Base-by-base conservation (phyloP, 2,888 invertebrate species). In the Agelastica alni region DNA sequence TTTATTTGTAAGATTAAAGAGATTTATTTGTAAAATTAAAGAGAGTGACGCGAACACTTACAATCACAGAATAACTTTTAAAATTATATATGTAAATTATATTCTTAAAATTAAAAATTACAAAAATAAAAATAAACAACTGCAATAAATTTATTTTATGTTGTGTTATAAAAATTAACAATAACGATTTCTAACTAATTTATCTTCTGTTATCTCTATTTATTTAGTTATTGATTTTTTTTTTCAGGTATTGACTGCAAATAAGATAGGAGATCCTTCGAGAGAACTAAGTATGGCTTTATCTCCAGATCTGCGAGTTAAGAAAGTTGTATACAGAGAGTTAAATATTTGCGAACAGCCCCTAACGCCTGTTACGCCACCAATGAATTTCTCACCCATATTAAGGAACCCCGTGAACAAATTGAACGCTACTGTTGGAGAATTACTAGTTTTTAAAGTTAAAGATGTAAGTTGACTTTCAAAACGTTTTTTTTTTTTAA, bases 351-450 rank as follows among this genome's bases (percentile, higher is more conserved):
- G 92, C 68, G 84, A 84, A 54, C 78, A 81, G 51, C 74, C 76
- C 42, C 76, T 77, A 9, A 63, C 64, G 16, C 62, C 63, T 16
- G 75, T 77, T 58, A 60, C 62, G 12, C 75, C 74, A 44, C 75
- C 77, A 39, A 75, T 77, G 4, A 91, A 92, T 62, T 85, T 83
- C 70, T 83, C 88, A 51, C 93, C 95, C 2, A 81, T 88, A 66
- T 83, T 91, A 2, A 80, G 92, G 58, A 94, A 93, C 78, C 91
- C 89, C 70, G 89, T 96, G 17, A 91, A 93, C 78, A 85, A 86
- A 56, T 83, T 95, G 51, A 87, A 89, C 58, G 92, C 92, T 34
- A 87, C 87, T 2, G 87, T 88, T 10, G 95, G 95, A 14, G 87
- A 89, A 68, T 79, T 95, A 65, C 83, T 93, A 28, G 83, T 91